Evolutionary conservation across 2,113 vertebrate genomes (phyloP).

Genomic region (Meriones unguiculatus): DNA sequence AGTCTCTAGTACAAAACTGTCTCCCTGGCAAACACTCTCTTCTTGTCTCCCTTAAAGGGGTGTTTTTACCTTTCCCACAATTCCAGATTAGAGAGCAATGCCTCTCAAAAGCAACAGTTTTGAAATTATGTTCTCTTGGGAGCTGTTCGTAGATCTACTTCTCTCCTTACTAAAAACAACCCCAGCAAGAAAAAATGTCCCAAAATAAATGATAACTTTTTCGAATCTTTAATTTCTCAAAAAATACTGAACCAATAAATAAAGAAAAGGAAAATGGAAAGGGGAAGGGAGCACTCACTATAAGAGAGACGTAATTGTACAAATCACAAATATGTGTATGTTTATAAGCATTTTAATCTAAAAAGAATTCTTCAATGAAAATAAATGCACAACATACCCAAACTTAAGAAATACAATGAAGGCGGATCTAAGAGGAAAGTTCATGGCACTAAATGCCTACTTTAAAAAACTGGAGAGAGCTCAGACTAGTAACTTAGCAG

Average conservation of each 20-base stretch:
- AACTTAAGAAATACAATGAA: not conserved
- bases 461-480: not conserved
- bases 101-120: slow-evolving; percentile 26
- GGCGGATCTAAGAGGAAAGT: not conserved
- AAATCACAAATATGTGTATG: not conserved
- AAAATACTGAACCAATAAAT: not conserved
- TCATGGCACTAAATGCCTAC: not conserved
- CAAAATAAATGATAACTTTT: not conserved
- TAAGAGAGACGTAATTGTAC: not conserved
- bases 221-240: not conserved
- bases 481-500: not conserved
- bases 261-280: not conserved
- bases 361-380: not conserved
- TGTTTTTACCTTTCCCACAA: not conserved
- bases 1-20: not conserved
- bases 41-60: not conserved
- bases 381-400: not conserved
- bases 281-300: too few species aligned
- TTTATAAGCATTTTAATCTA: not conserved
- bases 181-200: not conserved
- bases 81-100: not conserved
- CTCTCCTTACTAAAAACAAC: slow-evolving; percentile 3
- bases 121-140: slow-evolving; percentile 38
- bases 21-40: not conserved
- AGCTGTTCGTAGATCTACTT: not conserved